Evolutionary conservation across 2,797 vertebrate species (phyloP).

Genomic region (Molothrus ater): DNA sequence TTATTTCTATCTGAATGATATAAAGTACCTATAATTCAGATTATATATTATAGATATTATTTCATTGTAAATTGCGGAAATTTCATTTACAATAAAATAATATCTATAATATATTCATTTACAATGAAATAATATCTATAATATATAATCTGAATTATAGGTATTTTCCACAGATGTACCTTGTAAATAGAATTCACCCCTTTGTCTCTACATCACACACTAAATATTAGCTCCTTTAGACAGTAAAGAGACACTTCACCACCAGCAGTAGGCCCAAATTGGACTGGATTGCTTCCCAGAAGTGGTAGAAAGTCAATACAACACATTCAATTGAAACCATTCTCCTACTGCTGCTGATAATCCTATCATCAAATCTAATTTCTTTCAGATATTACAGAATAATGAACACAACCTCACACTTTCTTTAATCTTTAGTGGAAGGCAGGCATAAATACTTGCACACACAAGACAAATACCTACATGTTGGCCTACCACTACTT

Average conservation of each 20-base stretch:
- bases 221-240: background rate
- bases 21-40: too few relatives aligned
- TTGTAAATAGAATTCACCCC: background rate
- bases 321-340: background rate
- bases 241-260: background rate
- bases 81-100: too few relatives aligned
- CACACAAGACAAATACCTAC: background rate
- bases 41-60: too few relatives aligned
- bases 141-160: background rate
- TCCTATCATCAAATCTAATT: constrained; percentile 21
- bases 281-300: background rate
- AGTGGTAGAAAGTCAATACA: constrained; percentile 17
- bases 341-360: constrained; percentile 4
- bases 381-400: background rate
- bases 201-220: background rate
- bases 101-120: too few relatives aligned
- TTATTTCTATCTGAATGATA: too few relatives aligned
- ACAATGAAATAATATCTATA: too few relatives aligned
- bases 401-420: background rate
- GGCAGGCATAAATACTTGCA: background rate
- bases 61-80: too few relatives aligned
- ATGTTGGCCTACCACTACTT: background rate
- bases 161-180: background rate
- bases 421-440: background rate
- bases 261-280: background rate